Evolutionary conservation across 2,888 invertebrate species (phyloP), one percentile per base, ranked within the genome.

Genomic region (Neocrepidodera transversa): DNA sequence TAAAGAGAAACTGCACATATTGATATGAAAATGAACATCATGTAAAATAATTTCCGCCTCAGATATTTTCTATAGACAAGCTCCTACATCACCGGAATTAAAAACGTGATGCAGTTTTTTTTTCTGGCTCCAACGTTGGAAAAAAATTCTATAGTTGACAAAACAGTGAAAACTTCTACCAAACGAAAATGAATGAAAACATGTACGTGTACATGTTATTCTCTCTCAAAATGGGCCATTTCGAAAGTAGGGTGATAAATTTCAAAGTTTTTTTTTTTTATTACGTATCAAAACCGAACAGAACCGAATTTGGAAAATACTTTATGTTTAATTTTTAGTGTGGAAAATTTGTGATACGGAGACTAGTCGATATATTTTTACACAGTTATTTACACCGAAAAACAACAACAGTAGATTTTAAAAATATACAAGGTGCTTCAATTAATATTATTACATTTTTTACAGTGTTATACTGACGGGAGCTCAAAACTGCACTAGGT

Each of bases 31-130:
- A 64, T 64, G 64, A 62, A 59, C 61, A 65, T 57, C 58, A 54
- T 49, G 53, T 40, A n/a, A 54, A 52, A 52, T 59, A 40, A 59
- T 60, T 63, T 51, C 47, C 59, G 61, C 58, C 57, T 50, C 50
- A 47, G 32, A 45, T 56, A 49, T 32, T 58, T 60, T 61, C 47
- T 67, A 63, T 62, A 60, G 62, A 42, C 47, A 48, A 6, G 62
- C 53, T 55, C 35, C 54, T 67, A 64, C 68, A 68, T 68, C 65
- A 67, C 63, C 55, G 55, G 65, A 61, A 68, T 68, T 68, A 65
- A 67, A 68, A 69, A 59, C 62, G 55, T 56, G 49, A 16, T 16
- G 53, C 43, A 58, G 51, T 58, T 49, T 51, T 47, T 57, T 40
- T n/a, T n/a, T n/a, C n/a, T 26, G 30, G 30, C 23, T 49, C n/a